Conservation (phyloP, 2,888 invertebrate species). For the Lithophane socia region DNA sequence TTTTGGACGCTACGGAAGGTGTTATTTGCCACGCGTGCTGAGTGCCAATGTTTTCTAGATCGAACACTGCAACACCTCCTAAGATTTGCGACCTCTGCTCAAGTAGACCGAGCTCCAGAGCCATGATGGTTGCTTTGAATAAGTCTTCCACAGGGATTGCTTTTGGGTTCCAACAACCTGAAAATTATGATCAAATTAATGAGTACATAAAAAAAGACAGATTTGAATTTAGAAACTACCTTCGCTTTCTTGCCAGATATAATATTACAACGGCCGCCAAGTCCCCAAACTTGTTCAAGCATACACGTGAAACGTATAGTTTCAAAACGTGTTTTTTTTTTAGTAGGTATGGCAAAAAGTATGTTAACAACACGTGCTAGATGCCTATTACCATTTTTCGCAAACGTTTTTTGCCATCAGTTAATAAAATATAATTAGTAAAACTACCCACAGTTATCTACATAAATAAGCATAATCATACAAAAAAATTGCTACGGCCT, state of each 20-base stretch:
- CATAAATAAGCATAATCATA: neutral
- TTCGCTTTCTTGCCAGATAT: neutral
- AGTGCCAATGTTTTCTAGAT: slow-evolving; percentile 93
- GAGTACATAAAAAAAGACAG: no score
- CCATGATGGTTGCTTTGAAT: slow-evolving; percentile 93
- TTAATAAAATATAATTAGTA: neutral
- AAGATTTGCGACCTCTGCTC: slow-evolving; percentile 94
- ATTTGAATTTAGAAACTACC: neutral
- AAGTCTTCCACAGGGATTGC: slow-evolving; percentile 92
- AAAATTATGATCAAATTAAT: slow-evolving; percentile 48
- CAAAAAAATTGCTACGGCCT: neutral
- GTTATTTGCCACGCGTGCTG: slow-evolving; percentile 94
- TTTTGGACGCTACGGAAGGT: slow-evolving; percentile 92
- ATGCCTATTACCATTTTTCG: neutral
- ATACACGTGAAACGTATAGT: neutral
- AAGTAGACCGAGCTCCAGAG: slow-evolving; percentile 93
- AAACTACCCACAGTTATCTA: neutral
- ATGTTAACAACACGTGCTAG: neutral
- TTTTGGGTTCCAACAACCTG: slow-evolving; percentile 94
- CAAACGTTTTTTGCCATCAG: neutral
- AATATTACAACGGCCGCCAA: no score
- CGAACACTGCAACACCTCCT: slow-evolving; percentile 94
- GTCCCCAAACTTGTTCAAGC: neutral
- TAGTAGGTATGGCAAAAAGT: neutral
- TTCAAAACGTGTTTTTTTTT: neutral